These are phyloP conservation scores for Crenichthys baileyi DNA, from an alignment of 2,797 vertebrate species.

Conservation along the genomic window DNA sequence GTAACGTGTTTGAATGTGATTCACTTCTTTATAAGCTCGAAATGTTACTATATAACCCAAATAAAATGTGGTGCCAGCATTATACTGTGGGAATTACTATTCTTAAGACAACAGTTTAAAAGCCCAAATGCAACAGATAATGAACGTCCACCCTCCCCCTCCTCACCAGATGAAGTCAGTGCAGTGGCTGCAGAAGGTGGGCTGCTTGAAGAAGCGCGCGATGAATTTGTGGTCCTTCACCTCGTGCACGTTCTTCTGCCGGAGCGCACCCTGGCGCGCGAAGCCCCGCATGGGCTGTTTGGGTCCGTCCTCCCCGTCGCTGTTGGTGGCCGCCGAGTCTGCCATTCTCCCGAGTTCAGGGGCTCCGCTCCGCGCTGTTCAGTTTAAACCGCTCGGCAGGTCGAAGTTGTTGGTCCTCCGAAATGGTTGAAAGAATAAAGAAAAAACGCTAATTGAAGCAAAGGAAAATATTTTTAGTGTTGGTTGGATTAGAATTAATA, in stretches of 20 bases:
- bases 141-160: neutral
- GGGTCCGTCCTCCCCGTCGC: slow-evolving; percentile 86
- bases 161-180: slow-evolving; percentile 97
- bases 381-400: neutral
- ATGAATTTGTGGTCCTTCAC: slow-evolving; percentile 96
- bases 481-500: neutral
- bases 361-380: neutral
- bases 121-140: neutral
- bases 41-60: neutral
- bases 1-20: neutral
- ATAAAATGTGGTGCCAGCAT: neutral
- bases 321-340: slow-evolving; percentile 75
- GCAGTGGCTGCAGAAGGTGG: slow-evolving; percentile 97
- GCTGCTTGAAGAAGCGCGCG: slow-evolving; percentile 95
- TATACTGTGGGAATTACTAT: neutral
- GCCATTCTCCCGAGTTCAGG: slow-evolving; percentile 60
- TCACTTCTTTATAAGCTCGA: neutral
- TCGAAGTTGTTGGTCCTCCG: slow-evolving; percentile 15
- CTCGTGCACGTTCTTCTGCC: slow-evolving; percentile 96
- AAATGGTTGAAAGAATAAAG: neutral
- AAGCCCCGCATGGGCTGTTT: slow-evolving; percentile 82
- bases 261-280: slow-evolving; percentile 91
- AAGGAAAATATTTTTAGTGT: neutral
- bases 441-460: neutral
- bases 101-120: neutral